Evolutionary conservation across 2,888 invertebrate species (phyloP).

Genomic region (Acronicta aceris): DNA sequence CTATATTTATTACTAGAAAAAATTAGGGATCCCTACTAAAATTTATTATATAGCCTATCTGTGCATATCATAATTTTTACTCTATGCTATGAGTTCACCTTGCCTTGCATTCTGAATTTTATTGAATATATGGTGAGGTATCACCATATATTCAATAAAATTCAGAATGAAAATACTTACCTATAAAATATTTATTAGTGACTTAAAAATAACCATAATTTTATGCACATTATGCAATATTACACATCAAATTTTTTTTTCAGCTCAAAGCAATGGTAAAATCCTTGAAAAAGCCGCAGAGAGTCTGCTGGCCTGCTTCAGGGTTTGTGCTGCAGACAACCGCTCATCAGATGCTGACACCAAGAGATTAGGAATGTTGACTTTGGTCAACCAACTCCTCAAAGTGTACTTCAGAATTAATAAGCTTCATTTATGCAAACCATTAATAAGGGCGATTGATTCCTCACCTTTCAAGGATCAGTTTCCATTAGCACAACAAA

Average conservation of each 20-base stretch:
- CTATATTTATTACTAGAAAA: too few species aligned
- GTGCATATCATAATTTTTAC: too few species aligned
- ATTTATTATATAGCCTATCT: too few species aligned
- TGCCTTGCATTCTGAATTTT: too few species aligned
- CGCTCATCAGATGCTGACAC: conserved; percentile 96
- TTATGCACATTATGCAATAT: too few species aligned
- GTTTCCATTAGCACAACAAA: conserved; percentile 97
- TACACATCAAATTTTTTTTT: conserved; percentile 48
- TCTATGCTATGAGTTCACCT: too few species aligned
- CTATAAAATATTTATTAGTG: too few species aligned
- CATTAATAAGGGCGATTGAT: conserved; percentile 98
- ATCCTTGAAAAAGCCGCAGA: conserved; percentile 98
- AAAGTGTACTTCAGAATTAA: conserved; percentile 98
- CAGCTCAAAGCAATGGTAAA: conserved; percentile 90
- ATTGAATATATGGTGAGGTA: too few species aligned
- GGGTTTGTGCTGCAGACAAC: conserved; percentile 98
- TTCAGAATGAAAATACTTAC: too few species aligned
- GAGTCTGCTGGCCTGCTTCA: conserved; percentile 96
- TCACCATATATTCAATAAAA: background rate
- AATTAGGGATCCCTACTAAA: too few species aligned
- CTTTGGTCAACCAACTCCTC: conserved; percentile 98
- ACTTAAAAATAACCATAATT: too few species aligned
- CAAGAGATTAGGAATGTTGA: conserved; percentile 98
- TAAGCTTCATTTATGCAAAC: conserved; percentile 96
- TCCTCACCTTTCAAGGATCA: conserved; percentile 96